Evolutionary conservation across 1,140 invertebrate genomes (phyloP).

Genomic region (Bombus confusus): DNA sequence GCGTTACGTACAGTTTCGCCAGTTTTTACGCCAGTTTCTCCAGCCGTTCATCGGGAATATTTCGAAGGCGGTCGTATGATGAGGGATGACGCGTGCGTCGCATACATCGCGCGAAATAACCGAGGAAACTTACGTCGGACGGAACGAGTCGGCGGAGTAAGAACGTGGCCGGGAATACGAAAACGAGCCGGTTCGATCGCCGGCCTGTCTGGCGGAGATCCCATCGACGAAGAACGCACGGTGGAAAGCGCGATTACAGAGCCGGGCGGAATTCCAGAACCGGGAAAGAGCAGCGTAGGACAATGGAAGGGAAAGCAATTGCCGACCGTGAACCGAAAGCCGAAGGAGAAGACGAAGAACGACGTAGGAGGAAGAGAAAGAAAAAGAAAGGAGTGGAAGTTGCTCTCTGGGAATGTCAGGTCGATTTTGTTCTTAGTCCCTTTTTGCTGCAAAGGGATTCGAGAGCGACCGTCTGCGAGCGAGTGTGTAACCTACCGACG

Average conservation of each 20-base stretch:
- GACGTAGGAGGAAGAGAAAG: not conserved
- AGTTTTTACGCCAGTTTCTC: too few species aligned
- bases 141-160: not conserved
- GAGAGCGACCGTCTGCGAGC: slow-evolving; percentile 11
- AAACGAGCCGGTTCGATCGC: not conserved
- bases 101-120: slow-evolving; percentile 1
- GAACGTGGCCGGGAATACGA: slow-evolving; percentile 22
- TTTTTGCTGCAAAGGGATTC: slow-evolving; percentile 26
- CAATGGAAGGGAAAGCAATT: slow-evolving; percentile 47
- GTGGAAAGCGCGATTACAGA: slow-evolving; percentile 14
- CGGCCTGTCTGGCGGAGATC: not conserved
- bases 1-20: too few species aligned
- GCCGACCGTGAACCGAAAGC: not conserved
- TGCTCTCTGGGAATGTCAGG: slow-evolving; percentile 49
- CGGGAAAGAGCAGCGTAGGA: slow-evolving; percentile 38
- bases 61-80: not conserved
- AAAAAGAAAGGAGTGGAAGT: not conserved
- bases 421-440: slow-evolving; percentile 36
- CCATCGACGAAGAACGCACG: slow-evolving; percentile 3
- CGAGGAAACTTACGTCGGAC: not conserved
- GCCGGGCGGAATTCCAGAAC: slow-evolving; percentile 23
- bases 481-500: slow-evolving; percentile 23
- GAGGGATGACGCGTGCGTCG: not conserved
- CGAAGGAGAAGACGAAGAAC: slow-evolving; percentile 2
- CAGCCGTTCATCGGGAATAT: not conserved